Evolutionary conservation across 2,113 vertebrate species (phyloP), one percentile per base, ranked within the genome.

Genomic region (Geococcyx californianus): DNA sequence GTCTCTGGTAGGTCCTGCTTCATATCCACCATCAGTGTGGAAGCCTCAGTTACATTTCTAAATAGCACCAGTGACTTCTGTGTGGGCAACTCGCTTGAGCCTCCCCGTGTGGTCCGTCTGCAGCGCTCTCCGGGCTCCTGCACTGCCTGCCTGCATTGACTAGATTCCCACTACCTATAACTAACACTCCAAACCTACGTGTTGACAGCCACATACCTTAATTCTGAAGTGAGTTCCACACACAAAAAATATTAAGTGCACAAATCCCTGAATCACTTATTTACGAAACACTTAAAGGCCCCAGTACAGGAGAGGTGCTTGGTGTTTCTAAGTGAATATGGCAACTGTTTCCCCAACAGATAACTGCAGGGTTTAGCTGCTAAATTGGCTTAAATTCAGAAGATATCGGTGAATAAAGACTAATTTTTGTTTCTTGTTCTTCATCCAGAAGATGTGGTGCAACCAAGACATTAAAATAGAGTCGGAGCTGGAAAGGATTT

Each of bases 371-470:
- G 68, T 10, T 78, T 88, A 94, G 73, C 79, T 92, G 68, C 79
- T 94, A 74, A 56, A 28, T 70, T 77, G 42, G 60, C 88, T 87
- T 87, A 91, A 83, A 90, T 92, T 31, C 75, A 86, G 82, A 91
- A 80, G 64, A 60, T 79, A 60, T 1, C 52, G 78, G 78, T 1
- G 11, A 86, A 87, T 77, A 95, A 93, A 90, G 11, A 14, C 6
- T 38, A 51, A 7, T 31, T 85, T 94, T 90, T 75, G 8, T 68
- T 75, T 70, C 23, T 70, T 14, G 73, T 42, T 73, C n/a, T 90
- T 90, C 44, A 75, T 28, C 31, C 49, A 85, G 87, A 90, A 63
- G 34, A 86, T 52, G 40, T 81, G 52, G 64, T 63, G 11, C 73
- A 84, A 70, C 25, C 44, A 40, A 36, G 49, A 83, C 59, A 60